Evolutionary conservation across 2,113 vertebrate genomes (phyloP), one percentile per base, ranked within the genome.

Genomic region (Dermatemys mawii): DNA sequence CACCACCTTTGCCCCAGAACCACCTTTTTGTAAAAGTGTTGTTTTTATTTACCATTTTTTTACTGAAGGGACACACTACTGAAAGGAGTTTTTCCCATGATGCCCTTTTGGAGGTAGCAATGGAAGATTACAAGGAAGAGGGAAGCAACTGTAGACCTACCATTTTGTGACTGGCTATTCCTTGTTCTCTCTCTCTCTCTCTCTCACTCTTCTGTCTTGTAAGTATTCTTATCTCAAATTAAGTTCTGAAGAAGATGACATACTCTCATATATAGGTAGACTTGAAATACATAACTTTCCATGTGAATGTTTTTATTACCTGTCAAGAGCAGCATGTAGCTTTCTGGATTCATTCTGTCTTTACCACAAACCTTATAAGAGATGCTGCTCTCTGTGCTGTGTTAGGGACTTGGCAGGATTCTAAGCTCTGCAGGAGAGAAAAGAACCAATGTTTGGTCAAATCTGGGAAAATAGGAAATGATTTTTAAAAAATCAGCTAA

Each of bases 221-320:
- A 50, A 5, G 2, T 9, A 35, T 22, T 81, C 4, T 83, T 50
- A 76, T 0, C 0, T 73, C 21, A 83, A 67, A 19, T 29, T 55
- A 21, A 21, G 11, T 32, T 76, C 73, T 8, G 26, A 2, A 67
- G 50, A 87, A 67, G 80, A 10, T 6, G 13, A 44, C 32, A 8
- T 35, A 21, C 63, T n/a, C 29, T 3, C 8, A 1, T 22, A 9
- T 38, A 49, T 12, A 4, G 81, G 82, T 14, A 90, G 35, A n/a
- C 8, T 83, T 75, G 55, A 89, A 91, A 86, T 46, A 63, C 41
- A 89, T 86, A 51, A n/a, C 32, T 5, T 48, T 87, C 90, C 73
- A 95, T n/a, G 19, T 70, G 49, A 51, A 53, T 51, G 3, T 32
- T 86, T 94, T 87, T 55, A 63, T 86, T 80, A 27, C 49, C 32